These are phyloP conservation scores for Congeria kusceri DNA, from an alignment of 2,888 invertebrate species.

Conservation along the genomic window DNA sequence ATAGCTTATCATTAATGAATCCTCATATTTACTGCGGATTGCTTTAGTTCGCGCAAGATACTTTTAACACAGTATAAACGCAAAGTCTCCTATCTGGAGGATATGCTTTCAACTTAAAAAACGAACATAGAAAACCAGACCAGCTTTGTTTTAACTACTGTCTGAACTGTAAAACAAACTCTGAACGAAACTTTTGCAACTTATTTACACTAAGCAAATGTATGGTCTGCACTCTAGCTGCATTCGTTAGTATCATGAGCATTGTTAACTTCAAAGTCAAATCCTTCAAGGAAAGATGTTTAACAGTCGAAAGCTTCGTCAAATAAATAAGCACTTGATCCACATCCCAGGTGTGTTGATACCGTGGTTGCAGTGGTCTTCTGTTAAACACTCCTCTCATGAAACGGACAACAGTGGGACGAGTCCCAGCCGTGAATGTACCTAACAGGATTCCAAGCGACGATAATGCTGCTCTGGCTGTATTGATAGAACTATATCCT, in stretches of 20 bases:
- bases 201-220: conserved; percentile 28
- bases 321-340: not conserved
- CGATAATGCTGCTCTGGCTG: too few relatives aligned
- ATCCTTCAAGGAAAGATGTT: conserved; percentile 4
- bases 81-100: conserved; percentile 39
- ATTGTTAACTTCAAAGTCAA: conserved; percentile 43
- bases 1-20: conserved; percentile 23
- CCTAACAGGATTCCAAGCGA: not conserved
- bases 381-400: conserved; percentile 5
- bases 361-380: not conserved
- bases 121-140: conserved; percentile 10
- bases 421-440: not conserved
- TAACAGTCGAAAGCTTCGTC: not conserved
- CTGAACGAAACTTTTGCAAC: not conserved
- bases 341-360: not conserved
- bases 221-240: too few relatives aligned
- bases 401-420: not conserved
- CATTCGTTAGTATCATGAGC: too few relatives aligned
- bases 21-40: not conserved
- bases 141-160: conserved; percentile 13
- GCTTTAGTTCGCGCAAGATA: conserved; percentile 11
- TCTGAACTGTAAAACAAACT: conserved; percentile 20
- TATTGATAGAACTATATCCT: too few relatives aligned
- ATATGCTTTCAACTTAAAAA: too few relatives aligned
- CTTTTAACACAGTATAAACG: conserved; percentile 16